A percentile compares a stretch with the other conserved stretches of the same genome.
These are phyloP conservation scores for Hippocampus mohnikei DNA, from an alignment of 2,113 vertebrate genomes.

Conservation along the genomic window DNA sequence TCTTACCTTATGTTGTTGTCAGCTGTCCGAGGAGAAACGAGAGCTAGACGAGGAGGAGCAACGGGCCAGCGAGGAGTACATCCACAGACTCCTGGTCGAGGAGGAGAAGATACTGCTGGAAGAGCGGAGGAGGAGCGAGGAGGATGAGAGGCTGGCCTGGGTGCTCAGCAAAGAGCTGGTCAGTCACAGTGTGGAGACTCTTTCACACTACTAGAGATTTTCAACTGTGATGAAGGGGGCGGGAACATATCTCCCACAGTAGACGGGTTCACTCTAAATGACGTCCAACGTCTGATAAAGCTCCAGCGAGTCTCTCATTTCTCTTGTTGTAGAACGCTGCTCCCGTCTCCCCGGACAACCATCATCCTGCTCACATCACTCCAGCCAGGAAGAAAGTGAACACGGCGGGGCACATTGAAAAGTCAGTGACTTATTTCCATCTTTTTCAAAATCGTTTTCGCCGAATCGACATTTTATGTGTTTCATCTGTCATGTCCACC, in stretches of 20 bases:
- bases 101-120: slow-evolving; percentile 74
- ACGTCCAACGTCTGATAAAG: too few species aligned
- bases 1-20: slow-evolving; percentile 1
- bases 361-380: not conserved
- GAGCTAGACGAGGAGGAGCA: slow-evolving; percentile 80
- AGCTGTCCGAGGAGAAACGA: slow-evolving; percentile 83
- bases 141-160: slow-evolving; percentile 82
- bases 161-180: slow-evolving; percentile 81
- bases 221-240: too few species aligned
- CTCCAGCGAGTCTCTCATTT: not conserved
- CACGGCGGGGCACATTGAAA: slow-evolving; percentile 79
- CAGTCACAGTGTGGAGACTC: slow-evolving; percentile 10
- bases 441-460: too few species aligned
- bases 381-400: slow-evolving; percentile 64
- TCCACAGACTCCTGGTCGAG: slow-evolving; percentile 80
- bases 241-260: too few species aligned
- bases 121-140: slow-evolving; percentile 66
- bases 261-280: too few species aligned
- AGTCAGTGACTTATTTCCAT: slow-evolving; percentile 60
- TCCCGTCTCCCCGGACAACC: slow-evolving; percentile 19
- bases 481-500: too few species aligned
- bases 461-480: too few species aligned
- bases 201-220: too few species aligned
- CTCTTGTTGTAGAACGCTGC: slow-evolving; percentile 53
- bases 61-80: slow-evolving; percentile 84